phyloP scores from a whole-genome alignment of 1,140 invertebrate genomes.

The Drosophila mauritiana region DNA sequence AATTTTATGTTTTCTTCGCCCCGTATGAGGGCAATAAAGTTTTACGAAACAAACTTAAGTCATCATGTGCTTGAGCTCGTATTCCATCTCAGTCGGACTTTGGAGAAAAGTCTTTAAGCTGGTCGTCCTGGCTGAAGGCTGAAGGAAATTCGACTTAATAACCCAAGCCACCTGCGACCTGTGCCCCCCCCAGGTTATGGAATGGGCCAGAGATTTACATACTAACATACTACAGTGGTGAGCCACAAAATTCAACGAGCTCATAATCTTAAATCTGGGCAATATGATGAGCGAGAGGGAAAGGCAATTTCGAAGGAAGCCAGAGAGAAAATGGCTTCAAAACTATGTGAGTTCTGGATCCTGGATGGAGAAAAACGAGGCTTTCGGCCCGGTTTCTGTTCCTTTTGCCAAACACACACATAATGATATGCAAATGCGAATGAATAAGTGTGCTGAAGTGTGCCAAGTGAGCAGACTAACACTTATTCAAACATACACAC shows the following conservation, averaged over 20 bases:
- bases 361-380: slow-evolving; percentile 37
- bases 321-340: slow-evolving; percentile 8
- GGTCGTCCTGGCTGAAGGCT: slow-evolving; percentile 20
- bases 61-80: slow-evolving; percentile 39
- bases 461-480: slow-evolving; percentile 47
- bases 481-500: slow-evolving; percentile 31
- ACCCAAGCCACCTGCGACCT: slow-evolving; percentile 60
- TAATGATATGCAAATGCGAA: slow-evolving; percentile 82
- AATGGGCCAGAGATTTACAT: slow-evolving; percentile 64
- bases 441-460: slow-evolving; percentile 75
- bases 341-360: slow-evolving; percentile 49
- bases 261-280: slow-evolving; percentile 81
- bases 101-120: slow-evolving; percentile 41
- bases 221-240: slow-evolving; percentile 68
- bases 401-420: slow-evolving; percentile 44
- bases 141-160: slow-evolving; percentile 65
- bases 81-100: slow-evolving; percentile 24
- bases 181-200: slow-evolving; percentile 22
- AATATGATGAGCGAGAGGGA: slow-evolving; percentile 55
- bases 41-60: slow-evolving; percentile 31
- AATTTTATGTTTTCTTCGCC: slow-evolving; percentile 2
- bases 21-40: slow-evolving; percentile 23
- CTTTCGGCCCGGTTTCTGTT: slow-evolving; percentile 40
- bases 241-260: slow-evolving; percentile 74
- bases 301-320: not conserved